phyloP scores from a whole-genome alignment of 2,888 invertebrate genomes.

The Diaperis boleti region DNA sequence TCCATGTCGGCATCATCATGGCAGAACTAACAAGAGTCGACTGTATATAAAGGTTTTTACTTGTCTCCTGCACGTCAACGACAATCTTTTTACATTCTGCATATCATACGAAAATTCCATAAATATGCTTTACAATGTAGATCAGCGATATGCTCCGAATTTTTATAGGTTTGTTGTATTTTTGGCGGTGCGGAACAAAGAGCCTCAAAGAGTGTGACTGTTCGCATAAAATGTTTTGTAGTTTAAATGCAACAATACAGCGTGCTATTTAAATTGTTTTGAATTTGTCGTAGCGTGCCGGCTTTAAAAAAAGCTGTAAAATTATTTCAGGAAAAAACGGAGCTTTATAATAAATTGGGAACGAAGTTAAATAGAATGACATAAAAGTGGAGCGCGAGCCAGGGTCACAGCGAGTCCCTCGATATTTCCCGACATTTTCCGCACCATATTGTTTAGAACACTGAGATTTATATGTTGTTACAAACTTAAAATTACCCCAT shows the following conservation, averaged over 20 bases:
- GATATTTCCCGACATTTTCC: constrained; percentile 30
- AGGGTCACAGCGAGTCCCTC: constrained; percentile 20
- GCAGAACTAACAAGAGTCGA: too few species aligned
- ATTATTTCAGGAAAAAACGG: neutral
- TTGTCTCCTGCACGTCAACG: neutral
- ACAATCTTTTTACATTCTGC: neutral
- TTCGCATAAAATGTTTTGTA: constrained; percentile 7
- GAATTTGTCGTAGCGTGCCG: constrained; percentile 5
- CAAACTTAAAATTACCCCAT: constrained; percentile 21
- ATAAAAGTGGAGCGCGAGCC: constrained; percentile 10
- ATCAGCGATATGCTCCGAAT: neutral
- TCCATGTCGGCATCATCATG: too few species aligned
- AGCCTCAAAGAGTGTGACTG: constrained; percentile 6
- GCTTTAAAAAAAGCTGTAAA: neutral
- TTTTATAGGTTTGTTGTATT: constrained; percentile 1
- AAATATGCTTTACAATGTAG: neutral
- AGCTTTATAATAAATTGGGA: neutral
- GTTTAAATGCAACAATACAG: constrained; percentile 3
- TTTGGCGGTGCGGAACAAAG: neutral
- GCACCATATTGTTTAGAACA: constrained; percentile 30
- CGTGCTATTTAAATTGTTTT: constrained; percentile 1
- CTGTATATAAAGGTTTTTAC: too few species aligned
- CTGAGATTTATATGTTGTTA: constrained; percentile 28
- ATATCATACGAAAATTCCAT: neutral
- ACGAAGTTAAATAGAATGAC: constrained; percentile 22